Evolutionary conservation across 1,140 invertebrate genomes (phyloP).

Genomic region (Tribolium castaneum): DNA sequence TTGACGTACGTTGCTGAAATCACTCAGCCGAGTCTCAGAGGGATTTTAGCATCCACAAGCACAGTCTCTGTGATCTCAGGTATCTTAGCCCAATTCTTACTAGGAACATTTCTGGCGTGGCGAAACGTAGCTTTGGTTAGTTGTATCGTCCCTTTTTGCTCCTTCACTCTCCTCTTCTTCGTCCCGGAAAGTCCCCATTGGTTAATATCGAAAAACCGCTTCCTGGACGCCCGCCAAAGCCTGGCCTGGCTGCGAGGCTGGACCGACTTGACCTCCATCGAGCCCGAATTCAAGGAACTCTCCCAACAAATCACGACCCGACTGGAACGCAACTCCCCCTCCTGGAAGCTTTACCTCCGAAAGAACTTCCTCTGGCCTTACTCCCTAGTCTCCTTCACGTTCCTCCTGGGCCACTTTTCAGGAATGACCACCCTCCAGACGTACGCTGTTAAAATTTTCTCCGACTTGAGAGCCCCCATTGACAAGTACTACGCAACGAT

Average conservation of each 20-base stretch:
- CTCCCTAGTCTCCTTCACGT: slow-evolving; percentile 71
- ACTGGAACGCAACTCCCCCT: not conserved
- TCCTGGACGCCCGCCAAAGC: slow-evolving; percentile 70
- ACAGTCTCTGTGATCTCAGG: slow-evolving; percentile 79
- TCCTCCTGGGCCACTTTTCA: slow-evolving; percentile 78
- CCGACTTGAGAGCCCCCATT: slow-evolving; percentile 74
- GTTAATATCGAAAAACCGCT: slow-evolving; percentile 72
- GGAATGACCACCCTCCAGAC: slow-evolving; percentile 78
- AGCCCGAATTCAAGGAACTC: slow-evolving; percentile 69
- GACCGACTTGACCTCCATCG: slow-evolving; percentile 65
- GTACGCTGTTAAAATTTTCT: slow-evolving; percentile 78
- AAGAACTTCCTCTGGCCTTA: slow-evolving; percentile 73
- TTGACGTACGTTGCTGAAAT: slow-evolving; percentile 85
- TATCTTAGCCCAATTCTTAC: slow-evolving; percentile 75
- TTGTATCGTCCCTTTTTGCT: slow-evolving; percentile 73
- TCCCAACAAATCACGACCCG: slow-evolving; percentile 44
- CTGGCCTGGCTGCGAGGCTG: slow-evolving; percentile 77
- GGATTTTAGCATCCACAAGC: slow-evolving; percentile 78
- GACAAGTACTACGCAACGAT: slow-evolving; percentile 79
- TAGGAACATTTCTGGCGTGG: slow-evolving; percentile 78
- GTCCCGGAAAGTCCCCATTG: slow-evolving; percentile 84
- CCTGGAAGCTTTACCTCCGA: slow-evolving; percentile 58
- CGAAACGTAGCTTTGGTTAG: slow-evolving; percentile 76
- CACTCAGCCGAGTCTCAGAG: slow-evolving; percentile 80
- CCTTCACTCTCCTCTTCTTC: slow-evolving; percentile 73